Evolutionary conservation across 2,888 invertebrate genomes (phyloP).

Genomic region (Iselma pallidipennis): DNA sequence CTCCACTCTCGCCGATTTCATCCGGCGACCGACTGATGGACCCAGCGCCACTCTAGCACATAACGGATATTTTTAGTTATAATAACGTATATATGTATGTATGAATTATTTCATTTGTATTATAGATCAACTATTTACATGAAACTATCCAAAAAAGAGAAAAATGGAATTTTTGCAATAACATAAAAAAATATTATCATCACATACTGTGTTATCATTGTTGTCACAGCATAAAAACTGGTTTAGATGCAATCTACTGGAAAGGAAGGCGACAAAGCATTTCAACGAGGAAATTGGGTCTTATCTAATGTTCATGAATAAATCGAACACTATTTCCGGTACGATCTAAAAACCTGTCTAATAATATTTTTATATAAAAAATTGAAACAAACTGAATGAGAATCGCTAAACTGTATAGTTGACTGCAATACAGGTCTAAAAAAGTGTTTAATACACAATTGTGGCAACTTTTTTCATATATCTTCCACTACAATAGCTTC

Average conservation of each 20-base stretch:
- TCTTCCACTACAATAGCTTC: slow-evolving; percentile 10
- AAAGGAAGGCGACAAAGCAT: too few relatives aligned
- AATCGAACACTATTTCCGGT: background rate
- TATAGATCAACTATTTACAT: background rate
- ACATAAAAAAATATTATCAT: background rate
- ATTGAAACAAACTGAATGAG: too few relatives aligned
- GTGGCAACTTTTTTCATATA: slow-evolving; percentile 2
- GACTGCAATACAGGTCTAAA: too few relatives aligned
- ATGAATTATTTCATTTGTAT: slow-evolving; percentile 12
- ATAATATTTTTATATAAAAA: too few relatives aligned
- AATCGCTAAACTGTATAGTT: too few relatives aligned
- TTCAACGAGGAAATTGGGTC: background rate
- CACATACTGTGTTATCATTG: background rate
- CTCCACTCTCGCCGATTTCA: slow-evolving; percentile 19
- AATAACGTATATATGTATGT: slow-evolving; percentile 24
- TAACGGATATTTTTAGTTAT: slow-evolving; percentile 34
- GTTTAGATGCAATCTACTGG: background rate
- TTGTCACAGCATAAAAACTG: background rate
- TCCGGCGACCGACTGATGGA: slow-evolving; percentile 26
- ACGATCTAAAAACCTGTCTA: too few relatives aligned
- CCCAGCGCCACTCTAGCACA: slow-evolving; percentile 30
- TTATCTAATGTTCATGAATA: background rate
- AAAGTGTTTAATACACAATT: background rate
- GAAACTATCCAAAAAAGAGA: background rate
- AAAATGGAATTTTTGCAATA: background rate